These are phyloP conservation scores for Coregonus sp. DNA, from an alignment of 2,797 vertebrate species.

Conservation along the genomic window DNA sequence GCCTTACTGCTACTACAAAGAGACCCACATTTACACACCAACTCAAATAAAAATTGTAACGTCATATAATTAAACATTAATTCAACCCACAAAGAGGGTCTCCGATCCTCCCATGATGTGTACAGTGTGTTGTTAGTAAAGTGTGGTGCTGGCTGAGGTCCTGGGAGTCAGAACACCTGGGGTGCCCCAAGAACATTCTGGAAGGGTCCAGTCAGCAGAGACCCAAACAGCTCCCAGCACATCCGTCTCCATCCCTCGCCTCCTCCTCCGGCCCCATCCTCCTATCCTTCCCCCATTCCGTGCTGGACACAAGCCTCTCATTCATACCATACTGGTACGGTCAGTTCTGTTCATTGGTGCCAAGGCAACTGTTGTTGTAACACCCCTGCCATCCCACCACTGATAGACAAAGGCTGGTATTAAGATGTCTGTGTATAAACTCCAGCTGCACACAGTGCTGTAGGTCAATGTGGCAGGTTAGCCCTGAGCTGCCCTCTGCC, in stretches of 20 bases:
- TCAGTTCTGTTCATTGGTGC: conserved; percentile 48
- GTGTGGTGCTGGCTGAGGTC: conserved; percentile 39
- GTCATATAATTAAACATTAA: neutral
- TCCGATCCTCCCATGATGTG: conserved; percentile 16
- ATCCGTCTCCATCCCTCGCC: conserved; percentile 23
- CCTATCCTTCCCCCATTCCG: conserved; percentile 38
- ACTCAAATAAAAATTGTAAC: neutral
- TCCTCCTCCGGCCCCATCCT: conserved; percentile 15
- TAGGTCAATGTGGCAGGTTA: conserved; percentile 18
- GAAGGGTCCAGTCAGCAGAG: conserved; percentile 46
- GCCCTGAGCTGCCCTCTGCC: conserved; percentile 10
- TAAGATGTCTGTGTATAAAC: conserved; percentile 43
- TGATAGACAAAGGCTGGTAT: conserved; percentile 31
- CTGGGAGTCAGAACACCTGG: conserved; percentile 61
- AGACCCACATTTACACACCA: conserved; percentile 5
- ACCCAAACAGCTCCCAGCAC: conserved; percentile 47
- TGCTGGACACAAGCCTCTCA: conserved; percentile 57
- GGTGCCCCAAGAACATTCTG: conserved; percentile 59
- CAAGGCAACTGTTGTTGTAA: conserved; percentile 51
- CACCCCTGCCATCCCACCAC: conserved; percentile 32
- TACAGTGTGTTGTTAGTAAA: conserved; percentile 22
- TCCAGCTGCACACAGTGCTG: conserved; percentile 23
- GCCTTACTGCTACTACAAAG: conserved; percentile 11
- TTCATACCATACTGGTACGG: conserved; percentile 31
- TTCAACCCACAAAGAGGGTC: neutral